Evolutionary conservation across 2,113 vertebrate genomes (phyloP).

Genomic region (Perccottus glenii): DNA sequence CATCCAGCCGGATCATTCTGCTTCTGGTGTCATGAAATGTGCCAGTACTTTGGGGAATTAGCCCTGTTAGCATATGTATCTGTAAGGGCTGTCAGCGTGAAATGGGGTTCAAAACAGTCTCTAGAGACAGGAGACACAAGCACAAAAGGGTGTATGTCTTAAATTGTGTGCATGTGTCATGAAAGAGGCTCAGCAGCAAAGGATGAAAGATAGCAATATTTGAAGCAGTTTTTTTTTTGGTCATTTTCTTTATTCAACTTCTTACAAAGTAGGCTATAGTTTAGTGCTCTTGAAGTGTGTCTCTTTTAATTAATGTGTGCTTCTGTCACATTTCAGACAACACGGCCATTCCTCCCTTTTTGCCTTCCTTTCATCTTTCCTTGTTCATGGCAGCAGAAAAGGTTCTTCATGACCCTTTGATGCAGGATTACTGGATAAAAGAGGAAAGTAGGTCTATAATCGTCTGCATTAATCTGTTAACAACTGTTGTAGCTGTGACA

Average conservation of each 20-base stretch:
- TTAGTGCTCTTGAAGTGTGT: constrained; percentile 1
- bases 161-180: constrained; percentile 49
- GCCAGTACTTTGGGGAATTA: constrained; percentile 68
- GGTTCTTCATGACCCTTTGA: constrained; percentile 72
- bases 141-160: constrained; percentile 56
- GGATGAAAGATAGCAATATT: constrained; percentile 47
- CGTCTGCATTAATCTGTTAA: constrained; percentile 72
- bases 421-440: constrained; percentile 77
- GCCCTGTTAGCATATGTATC: constrained; percentile 67
- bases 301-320: constrained; percentile 11
- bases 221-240: constrained; percentile 22
- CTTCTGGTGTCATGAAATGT: constrained; percentile 57
- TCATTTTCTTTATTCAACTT: constrained; percentile 20
- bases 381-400: constrained; percentile 47
- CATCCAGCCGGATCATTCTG: constrained; percentile 54
- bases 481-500: constrained; percentile 65
- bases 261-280: constrained; percentile 16
- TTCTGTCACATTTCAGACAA: constrained; percentile 43
- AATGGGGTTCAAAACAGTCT: constrained; percentile 53
- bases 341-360: constrained; percentile 21
- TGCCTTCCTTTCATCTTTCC: constrained; percentile 51
- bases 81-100: constrained; percentile 63
- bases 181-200: constrained; percentile 34
- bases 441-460: constrained; percentile 60
- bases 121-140: constrained; percentile 44